phyloP scores from a whole-genome alignment of 2,113 vertebrate genomes.

The Desmodus rotundus region DNA sequence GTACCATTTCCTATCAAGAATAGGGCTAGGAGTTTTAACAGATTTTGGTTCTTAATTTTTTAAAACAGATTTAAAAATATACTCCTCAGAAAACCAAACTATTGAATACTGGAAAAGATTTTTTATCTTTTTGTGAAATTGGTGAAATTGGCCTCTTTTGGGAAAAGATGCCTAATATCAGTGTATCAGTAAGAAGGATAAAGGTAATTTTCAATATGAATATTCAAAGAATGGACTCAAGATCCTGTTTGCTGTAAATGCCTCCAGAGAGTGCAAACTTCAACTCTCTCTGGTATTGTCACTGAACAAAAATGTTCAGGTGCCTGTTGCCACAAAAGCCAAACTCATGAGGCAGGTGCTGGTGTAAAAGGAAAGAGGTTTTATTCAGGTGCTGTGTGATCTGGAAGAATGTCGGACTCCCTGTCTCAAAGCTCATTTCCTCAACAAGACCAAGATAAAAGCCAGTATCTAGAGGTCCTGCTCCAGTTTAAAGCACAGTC shows the following conservation, averaged over 20 bases:
- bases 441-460: too few species aligned
- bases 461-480: too few species aligned
- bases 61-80: conserved; percentile 2
- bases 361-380: too few species aligned
- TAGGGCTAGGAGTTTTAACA: not conserved
- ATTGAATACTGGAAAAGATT: not conserved
- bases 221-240: not conserved
- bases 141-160: not conserved
- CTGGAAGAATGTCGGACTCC: too few species aligned
- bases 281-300: not conserved
- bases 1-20: not conserved
- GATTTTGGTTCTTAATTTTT: not conserved
- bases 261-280: not conserved
- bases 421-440: too few species aligned
- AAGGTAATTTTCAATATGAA: not conserved
- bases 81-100: not conserved
- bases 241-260: not conserved
- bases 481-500: too few species aligned
- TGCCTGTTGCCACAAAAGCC: too few species aligned
- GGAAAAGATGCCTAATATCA: not conserved
- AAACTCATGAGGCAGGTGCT: too few species aligned
- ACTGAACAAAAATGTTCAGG: too few species aligned
- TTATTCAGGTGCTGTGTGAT: too few species aligned
- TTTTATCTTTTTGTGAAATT: conserved; percentile 20
- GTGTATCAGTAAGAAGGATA: not conserved